Evolutionary conservation across 2,113 vertebrate genomes (phyloP).

Genomic region (Neotragus pygmaeus): DNA sequence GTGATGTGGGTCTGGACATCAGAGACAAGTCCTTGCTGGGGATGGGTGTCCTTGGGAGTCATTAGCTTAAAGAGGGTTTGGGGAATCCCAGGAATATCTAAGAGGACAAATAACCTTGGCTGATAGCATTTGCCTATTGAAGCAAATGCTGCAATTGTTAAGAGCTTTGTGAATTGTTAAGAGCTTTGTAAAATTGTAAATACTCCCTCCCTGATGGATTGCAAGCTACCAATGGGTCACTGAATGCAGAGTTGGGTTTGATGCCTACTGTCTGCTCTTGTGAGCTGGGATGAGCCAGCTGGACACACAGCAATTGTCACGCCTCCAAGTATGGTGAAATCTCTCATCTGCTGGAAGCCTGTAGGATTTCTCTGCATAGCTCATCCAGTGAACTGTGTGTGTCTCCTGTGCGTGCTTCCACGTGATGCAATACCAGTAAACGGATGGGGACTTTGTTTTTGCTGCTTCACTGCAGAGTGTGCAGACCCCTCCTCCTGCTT

Average conservation of each 20-base stretch:
- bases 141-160: not conserved
- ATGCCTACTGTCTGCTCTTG: rapidly evolving
- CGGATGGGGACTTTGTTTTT: not conserved
- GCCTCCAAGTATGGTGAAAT: not conserved
- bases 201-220: not conserved
- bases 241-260: not conserved
- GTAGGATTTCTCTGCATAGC: not conserved
- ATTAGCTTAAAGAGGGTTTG: not conserved
- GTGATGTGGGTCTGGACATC: not conserved
- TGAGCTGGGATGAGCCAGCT: not conserved
- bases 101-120: not conserved
- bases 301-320: not conserved
- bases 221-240: not conserved
- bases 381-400: not conserved
- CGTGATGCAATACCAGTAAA: not conserved
- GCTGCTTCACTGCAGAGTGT: not conserved
- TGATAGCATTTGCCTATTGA: not conserved
- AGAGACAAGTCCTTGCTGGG: not conserved
- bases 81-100: not conserved
- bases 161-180: not conserved
- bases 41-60: too few species aligned
- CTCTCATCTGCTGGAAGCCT: not conserved
- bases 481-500: not conserved
- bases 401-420: not conserved
- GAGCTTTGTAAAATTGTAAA: not conserved